These are phyloP conservation scores for Lagodon rhomboides DNA, from an alignment of 2,797 vertebrate species.

Conservation along the genomic window DNA sequence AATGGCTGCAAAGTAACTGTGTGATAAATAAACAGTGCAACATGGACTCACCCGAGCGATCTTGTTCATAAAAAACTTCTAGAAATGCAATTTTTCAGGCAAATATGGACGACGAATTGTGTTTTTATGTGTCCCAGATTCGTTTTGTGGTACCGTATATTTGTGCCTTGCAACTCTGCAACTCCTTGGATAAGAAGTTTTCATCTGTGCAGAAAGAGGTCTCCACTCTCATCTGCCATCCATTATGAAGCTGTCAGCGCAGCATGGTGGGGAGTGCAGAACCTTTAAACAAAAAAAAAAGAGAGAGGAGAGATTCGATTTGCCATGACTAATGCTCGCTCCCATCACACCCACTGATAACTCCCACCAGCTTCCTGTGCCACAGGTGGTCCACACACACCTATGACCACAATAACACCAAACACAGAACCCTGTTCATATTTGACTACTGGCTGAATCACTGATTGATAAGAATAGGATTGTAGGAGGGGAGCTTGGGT, in stretches of 20 bases:
- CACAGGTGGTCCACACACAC: conserved; percentile 39
- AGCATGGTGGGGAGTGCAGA: conserved; percentile 20
- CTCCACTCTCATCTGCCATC: conserved; percentile 27
- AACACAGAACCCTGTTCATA: conserved; percentile 10
- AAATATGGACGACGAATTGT: conserved; percentile 14
- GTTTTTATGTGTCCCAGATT: conserved; percentile 40
- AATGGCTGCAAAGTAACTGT: not conserved
- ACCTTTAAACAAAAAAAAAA: conserved; percentile 35
- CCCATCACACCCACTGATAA: conserved; percentile 39
- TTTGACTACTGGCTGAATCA: conserved; percentile 2
- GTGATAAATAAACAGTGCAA: not conserved
- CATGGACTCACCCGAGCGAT: not conserved
- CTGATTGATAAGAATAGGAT: not conserved
- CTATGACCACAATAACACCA: conserved; percentile 20
- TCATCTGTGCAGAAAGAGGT: conserved; percentile 25
- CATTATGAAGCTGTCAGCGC: conserved; percentile 45
- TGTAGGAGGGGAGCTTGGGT: not conserved
- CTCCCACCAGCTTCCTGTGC: conserved; percentile 30
- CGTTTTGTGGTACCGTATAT: conserved; percentile 17
- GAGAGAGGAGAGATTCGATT: conserved; percentile 40
- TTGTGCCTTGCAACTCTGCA: conserved; percentile 30
- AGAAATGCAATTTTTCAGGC: conserved; percentile 7
- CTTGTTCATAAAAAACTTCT: not conserved
- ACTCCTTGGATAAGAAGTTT: conserved; percentile 37
- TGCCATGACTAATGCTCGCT: conserved; percentile 38